Evolutionary conservation across 2,797 vertebrate species (phyloP).

Genomic region (Tarsius wallacei): DNA sequence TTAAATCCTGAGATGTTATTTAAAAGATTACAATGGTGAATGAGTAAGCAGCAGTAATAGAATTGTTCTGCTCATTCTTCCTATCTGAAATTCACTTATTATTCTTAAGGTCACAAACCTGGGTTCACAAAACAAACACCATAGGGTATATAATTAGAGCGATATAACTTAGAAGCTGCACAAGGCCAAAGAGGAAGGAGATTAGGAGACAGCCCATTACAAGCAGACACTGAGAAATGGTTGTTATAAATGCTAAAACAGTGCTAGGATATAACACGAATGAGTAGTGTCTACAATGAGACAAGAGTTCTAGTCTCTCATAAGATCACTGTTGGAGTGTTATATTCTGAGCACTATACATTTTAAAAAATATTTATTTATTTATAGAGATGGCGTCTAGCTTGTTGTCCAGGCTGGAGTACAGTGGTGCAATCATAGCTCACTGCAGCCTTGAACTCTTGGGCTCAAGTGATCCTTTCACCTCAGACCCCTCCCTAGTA

Average conservation of each 20-base stretch:
- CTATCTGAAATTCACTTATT: constrained; percentile 22
- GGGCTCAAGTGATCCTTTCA: too few relatives aligned
- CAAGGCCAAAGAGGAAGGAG: neutral
- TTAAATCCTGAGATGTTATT: constrained; percentile 27
- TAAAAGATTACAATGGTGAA: neutral
- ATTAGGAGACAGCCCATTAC: neutral
- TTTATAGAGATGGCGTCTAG: too few relatives aligned
- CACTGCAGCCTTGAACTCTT: too few relatives aligned
- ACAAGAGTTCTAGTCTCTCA: neutral
- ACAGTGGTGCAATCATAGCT: too few relatives aligned
- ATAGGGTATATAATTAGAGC: neutral
- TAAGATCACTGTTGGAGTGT: neutral
- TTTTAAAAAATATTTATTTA: too few relatives aligned
- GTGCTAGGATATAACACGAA: neutral
- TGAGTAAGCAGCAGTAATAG: neutral
- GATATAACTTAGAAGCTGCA: neutral
- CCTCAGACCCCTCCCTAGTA: too few relatives aligned
- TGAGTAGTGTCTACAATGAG: neutral
- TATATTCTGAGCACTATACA: neutral
- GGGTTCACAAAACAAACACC: neutral
- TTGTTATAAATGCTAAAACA: neutral
- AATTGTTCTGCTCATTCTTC: neutral
- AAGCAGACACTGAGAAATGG: neutral
- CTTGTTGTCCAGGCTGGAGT: too few relatives aligned
- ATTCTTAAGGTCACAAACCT: neutral